Conservation (phyloP, 2,888 invertebrate species). For the Lutraria lutraria region DNA sequence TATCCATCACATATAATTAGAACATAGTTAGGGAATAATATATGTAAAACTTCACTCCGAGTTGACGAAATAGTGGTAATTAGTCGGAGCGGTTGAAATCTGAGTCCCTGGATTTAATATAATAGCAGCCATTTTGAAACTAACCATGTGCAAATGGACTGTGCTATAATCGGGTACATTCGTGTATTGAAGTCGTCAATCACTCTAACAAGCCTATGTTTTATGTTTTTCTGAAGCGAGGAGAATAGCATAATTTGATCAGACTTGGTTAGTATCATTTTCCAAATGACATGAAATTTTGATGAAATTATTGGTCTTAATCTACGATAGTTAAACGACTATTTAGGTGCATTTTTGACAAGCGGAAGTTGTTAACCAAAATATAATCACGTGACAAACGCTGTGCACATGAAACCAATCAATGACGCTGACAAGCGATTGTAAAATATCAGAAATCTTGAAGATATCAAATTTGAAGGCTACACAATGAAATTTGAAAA, state of each 20-base stretch:
- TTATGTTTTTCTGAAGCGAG: constrained; percentile 63
- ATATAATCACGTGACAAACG: constrained; percentile 29
- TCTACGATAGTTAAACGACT: constrained; percentile 45
- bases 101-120: constrained; percentile 58
- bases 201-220: constrained; percentile 64
- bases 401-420: constrained; percentile 42
- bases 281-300: constrained; percentile 62
- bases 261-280: constrained; percentile 63
- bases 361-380: constrained; percentile 54
- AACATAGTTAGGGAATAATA: constrained; percentile 73
- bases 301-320: constrained; percentile 62
- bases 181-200: constrained; percentile 64
- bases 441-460: neutral
- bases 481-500: constrained; percentile 7
- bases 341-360: constrained; percentile 45
- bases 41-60: constrained; percentile 70
- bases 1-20: constrained; percentile 72
- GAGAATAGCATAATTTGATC: constrained; percentile 70
- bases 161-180: constrained; percentile 66
- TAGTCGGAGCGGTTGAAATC: constrained; percentile 60
- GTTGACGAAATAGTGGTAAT: constrained; percentile 66
- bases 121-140: constrained; percentile 67
- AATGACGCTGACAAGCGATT: constrained; percentile 6
- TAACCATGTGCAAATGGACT: constrained; percentile 71
- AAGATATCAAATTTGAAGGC: constrained; percentile 14